Percentiles rank a stretch among this genome's conserved stretches.
Evolutionary conservation across 2,113 vertebrate genomes (phyloP).

Genomic region (Strix aluco): DNA sequence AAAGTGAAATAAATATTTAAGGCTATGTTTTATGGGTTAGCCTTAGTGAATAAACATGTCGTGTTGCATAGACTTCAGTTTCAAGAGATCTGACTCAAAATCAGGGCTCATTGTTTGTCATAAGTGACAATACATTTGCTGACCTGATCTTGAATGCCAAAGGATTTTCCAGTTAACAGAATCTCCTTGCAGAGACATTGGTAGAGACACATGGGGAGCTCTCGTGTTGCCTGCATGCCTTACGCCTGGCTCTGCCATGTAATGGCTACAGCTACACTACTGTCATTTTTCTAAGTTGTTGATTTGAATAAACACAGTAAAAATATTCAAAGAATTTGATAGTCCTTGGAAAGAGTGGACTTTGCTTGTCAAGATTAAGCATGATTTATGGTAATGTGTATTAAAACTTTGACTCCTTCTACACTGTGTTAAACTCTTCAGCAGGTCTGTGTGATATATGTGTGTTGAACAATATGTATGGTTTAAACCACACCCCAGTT

Average conservation of each 20-base stretch:
- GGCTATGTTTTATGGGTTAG: not conserved
- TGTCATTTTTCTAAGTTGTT: not conserved
- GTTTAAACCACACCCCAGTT: not conserved
- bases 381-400: not conserved
- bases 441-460: not conserved
- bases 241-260: not conserved
- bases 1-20: not conserved
- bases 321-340: not conserved
- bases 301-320: not conserved
- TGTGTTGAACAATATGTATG: not conserved
- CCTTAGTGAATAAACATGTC: not conserved
- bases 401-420: not conserved
- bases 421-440: not conserved
- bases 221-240: fast-evolving
- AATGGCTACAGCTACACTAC: not conserved
- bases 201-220: not conserved
- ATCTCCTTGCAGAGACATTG: not conserved
- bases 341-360: not conserved
- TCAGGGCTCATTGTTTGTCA: not conserved
- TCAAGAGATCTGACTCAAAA: not conserved
- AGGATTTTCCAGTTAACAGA: not conserved
- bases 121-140: not conserved
- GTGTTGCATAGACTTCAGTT: not conserved
- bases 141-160: not conserved
- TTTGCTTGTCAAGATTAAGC: not conserved